Evolutionary conservation across 2,888 invertebrate species (phyloP), one percentile per base, ranked within the genome.

Genomic region (Caradrina clavipalpis): DNA sequence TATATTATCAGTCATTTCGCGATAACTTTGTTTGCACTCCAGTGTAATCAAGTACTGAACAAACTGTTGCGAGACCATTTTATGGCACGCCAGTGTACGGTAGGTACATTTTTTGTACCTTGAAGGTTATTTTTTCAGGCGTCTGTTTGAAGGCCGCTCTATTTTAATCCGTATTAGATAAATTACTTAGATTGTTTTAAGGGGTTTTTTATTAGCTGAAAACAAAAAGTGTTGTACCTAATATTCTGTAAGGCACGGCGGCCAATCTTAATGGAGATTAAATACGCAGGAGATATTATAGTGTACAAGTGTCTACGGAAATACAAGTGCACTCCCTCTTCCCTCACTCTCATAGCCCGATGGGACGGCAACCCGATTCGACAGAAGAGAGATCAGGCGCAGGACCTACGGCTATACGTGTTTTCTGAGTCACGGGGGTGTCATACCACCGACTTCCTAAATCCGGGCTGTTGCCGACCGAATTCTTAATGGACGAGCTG

Each of bases 61-160:
- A 65, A 73, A 77, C 78, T 65, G 39, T 70, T 65, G 53, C 56
- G 26, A 66, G 69, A 50, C 73, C 74, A 81, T 69, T 86, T 80
- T 81, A 86, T 72, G 51, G 60, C 62, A 31, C 60, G 69, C 17
- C 65, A 72, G 73, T 80, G 73, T 76, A 77, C 51, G 11, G 35
- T 53, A 47, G 26, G 39, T 69, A 66, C 54, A 69, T 59, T 72
- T 73, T 76, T 73, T 70, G 55, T 73, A 54, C 7, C 35, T 49
- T 59, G 68, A 84, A 82, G 81, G 79, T 69, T 71, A 39, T 81
- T 81, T 78, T 80, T 78, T 78, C 31, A 63, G 55, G 53, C 21
- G 68, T 42, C 19, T 75, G 70, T 76, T 71, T 66, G 54, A 73
- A 80, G 59, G 74, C 26, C 69, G 35, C 26, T 55, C 60, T 66